Evolutionary conservation across 1,140 invertebrate species (phyloP).

Genomic region (Pseudomyrmex gracilis): DNA sequence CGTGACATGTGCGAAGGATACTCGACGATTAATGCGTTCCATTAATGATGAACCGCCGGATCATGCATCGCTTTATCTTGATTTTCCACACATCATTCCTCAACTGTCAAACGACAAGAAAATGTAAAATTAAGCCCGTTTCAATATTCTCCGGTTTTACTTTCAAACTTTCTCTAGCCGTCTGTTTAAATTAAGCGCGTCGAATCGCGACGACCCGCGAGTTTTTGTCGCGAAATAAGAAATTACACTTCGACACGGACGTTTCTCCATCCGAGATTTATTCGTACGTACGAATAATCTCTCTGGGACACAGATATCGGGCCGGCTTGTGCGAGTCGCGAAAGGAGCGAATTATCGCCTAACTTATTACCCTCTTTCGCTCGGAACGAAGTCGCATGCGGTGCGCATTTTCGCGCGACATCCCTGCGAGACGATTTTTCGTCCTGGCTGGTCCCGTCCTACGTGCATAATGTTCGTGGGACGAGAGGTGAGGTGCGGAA

Average conservation of each 20-base stretch:
- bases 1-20: constrained; percentile 20
- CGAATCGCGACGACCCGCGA: neutral
- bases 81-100: neutral
- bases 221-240: neutral
- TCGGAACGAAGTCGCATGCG: constrained; percentile 26
- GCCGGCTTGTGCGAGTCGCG: neutral
- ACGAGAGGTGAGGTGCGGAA: too few species aligned
- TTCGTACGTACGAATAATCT: neutral
- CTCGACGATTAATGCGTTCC: constrained; percentile 1
- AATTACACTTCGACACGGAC: neutral
- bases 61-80: neutral
- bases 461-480: constrained; percentile 33
- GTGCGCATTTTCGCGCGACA: constrained; percentile 15
- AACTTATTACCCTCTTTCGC: constrained; percentile 44
- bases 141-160: too few species aligned
- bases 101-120: neutral
- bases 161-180: too few species aligned
- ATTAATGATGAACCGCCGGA: neutral
- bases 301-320: constrained; percentile 8
- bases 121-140: neutral
- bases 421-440: constrained; percentile 47
- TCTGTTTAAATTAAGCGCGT: neutral
- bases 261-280: neutral
- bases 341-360: constrained; percentile 21
- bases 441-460: constrained; percentile 13